These are phyloP conservation scores for Caracal caracal DNA, from an alignment of 2,113 vertebrate genomes.

Conservation along the genomic window DNA sequence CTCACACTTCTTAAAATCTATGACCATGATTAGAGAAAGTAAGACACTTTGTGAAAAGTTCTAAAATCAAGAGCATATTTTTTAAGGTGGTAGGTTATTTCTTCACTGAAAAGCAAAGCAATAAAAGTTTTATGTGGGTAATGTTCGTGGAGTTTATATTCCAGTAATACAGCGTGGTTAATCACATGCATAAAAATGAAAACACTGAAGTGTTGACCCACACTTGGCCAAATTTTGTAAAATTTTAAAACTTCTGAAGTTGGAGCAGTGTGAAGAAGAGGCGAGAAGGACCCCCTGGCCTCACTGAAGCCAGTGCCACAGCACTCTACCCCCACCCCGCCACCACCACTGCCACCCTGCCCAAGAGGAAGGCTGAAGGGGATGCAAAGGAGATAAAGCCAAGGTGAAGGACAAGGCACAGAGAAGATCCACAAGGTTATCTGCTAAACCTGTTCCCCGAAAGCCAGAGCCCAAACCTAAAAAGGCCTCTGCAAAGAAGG, in stretches of 20 bases:
- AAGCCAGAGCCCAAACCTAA: background rate
- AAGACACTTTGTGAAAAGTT: background rate
- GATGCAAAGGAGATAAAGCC: background rate
- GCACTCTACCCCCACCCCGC: fast-evolving
- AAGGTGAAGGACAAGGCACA: background rate
- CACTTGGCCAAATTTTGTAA: background rate
- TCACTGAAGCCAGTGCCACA: background rate
- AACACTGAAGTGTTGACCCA: background rate
- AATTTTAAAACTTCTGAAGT: background rate
- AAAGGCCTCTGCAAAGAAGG: background rate
- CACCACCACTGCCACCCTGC: background rate
- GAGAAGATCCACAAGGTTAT: background rate
- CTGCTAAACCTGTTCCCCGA: background rate
- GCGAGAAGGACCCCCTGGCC: background rate
- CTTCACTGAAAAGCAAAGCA: background rate
- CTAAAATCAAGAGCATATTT: constrained; percentile 20
- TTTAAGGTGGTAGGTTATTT: background rate
- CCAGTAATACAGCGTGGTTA: background rate
- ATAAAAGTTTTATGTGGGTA: background rate
- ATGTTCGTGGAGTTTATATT: background rate
- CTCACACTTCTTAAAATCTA: background rate
- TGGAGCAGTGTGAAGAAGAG: background rate
- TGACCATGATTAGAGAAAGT: background rate
- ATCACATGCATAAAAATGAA: background rate
- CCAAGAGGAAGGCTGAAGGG: background rate